These are phyloP conservation scores for Ptychoptera albimana DNA, from an alignment of 2,888 invertebrate genomes.

Conservation along the genomic window DNA sequence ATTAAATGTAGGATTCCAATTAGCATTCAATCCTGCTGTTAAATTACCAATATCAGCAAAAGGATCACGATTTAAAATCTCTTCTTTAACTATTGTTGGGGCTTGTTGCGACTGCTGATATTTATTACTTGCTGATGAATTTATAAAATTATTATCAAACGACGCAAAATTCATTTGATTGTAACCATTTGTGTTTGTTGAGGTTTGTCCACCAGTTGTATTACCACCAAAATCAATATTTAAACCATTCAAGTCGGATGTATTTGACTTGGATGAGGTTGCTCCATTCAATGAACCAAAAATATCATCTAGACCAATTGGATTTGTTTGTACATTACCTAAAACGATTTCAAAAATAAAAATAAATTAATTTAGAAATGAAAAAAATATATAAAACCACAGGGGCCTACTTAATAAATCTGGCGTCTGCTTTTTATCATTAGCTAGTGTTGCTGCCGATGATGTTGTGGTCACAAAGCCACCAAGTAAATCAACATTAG, in stretches of 20 bases:
- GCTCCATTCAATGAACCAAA: slow-evolving; percentile 35
- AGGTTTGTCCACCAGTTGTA: not conserved
- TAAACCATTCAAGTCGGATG: not conserved
- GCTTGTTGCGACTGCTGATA: slow-evolving; percentile 10
- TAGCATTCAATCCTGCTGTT: slow-evolving; percentile 26
- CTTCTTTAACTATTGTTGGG: slow-evolving; percentile 2
- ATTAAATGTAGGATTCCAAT: slow-evolving; percentile 23
- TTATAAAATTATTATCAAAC: not conserved
- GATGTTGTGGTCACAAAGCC: slow-evolving; percentile 26
- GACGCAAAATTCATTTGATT: too few relatives aligned
- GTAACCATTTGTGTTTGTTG: not conserved
- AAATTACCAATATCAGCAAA: slow-evolving; percentile 53
- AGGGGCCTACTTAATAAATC: slow-evolving; percentile 19
- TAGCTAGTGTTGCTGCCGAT: slow-evolving; percentile 12
- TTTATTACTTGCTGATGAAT: slow-evolving; percentile 3
- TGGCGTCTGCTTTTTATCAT: slow-evolving; percentile 16
- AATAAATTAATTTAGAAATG: too few relatives aligned
- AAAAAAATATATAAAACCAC: not conserved
- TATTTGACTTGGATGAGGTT: not conserved
- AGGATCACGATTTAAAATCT: slow-evolving; percentile 36
- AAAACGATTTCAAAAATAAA: slow-evolving; percentile 1
- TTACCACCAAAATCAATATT: slow-evolving; percentile 19
- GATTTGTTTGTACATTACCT: slow-evolving; percentile 17
- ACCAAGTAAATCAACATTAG: slow-evolving; percentile 36
- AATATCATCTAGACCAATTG: slow-evolving; percentile 42